Evolutionary conservation across 2,888 invertebrate species (phyloP), one percentile per base, ranked within the genome.

Genomic region (Ormia ochracea): DNA sequence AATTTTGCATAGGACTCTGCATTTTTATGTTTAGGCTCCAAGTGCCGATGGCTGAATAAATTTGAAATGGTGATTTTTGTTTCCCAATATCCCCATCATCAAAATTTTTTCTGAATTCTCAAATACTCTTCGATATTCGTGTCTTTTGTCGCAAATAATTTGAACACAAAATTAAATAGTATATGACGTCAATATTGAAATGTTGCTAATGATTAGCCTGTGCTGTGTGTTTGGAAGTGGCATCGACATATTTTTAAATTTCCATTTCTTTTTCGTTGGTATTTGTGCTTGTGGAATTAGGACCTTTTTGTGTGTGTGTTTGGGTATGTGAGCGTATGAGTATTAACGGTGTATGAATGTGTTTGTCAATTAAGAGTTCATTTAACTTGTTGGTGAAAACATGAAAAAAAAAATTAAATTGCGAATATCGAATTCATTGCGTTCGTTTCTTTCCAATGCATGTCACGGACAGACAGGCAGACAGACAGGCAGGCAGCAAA

Each of bases 351-450:
- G 1, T 26, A 28, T 28, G 14, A 50, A 17, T 23, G 19, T 48
- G 26, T 77, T 12, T 69, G 65, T 70, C 52, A 58, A 75, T 75
- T 65, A 38, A 70, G 69, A 75, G 79, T 79, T 79, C 79, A 79
- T 79, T 79, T 79, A 79, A 79, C 79, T 75, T 79, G 38, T 65
- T 61, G 48, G 56, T 45, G 78, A 33, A 54, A 66, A 50, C 45
- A 78, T n/a, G n/a, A n/a, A n/a, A n/a, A n/a, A n/a, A n/a, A n/a
- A n/a, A n/a, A n/a, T n/a, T n/a, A 54, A 45, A 48, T 38, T 19
- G 38, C 17, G 48, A 19, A 31, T 31, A 41, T 61, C 4, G 31
- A 19, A 19, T 21, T 6, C 14, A 41, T 12, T 52, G 59, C 68
- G 26, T 76, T 28, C 58, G 45, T 48, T 45, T 31, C 26, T 43